Conservation (phyloP, 2,888 invertebrate species). For the Gasteruption jaculator region DNA sequence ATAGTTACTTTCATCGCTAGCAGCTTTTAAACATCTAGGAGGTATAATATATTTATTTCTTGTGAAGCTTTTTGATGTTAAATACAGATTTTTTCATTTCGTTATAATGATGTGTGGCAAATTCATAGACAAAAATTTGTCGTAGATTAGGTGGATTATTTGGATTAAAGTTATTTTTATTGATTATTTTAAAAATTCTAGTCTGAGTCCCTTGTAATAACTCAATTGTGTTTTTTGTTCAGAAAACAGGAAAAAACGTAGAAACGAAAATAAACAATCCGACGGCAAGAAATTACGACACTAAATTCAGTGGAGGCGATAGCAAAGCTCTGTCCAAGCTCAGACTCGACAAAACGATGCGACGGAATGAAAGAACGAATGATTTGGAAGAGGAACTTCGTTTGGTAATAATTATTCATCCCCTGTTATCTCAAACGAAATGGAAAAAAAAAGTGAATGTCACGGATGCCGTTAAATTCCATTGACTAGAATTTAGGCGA, state of each 20-base stretch:
- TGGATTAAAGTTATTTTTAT: neutral
- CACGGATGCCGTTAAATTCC: too few relatives aligned
- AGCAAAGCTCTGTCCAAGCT: too few relatives aligned
- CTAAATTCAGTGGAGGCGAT: slow-evolving; percentile 25
- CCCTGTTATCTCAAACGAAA: too few relatives aligned
- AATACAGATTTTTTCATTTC: neutral
- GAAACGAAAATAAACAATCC: slow-evolving; percentile 3
- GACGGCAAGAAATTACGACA: slow-evolving; percentile 15
- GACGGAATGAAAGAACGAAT: too few relatives aligned
- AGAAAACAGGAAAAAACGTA: too few relatives aligned
- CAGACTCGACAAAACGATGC: too few relatives aligned
- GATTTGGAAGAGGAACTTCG: too few relatives aligned
- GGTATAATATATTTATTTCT: too few relatives aligned
- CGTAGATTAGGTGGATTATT: neutral
- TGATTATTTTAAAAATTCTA: neutral
- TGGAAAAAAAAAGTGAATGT: too few relatives aligned
- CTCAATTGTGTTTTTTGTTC: neutral
- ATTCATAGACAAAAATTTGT: slow-evolving; percentile 7
- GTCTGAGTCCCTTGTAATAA: neutral
- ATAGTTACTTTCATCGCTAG: slow-evolving; percentile 6
- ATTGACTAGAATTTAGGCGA: too few relatives aligned
- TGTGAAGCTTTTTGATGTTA: neutral
- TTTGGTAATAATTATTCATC: too few relatives aligned
- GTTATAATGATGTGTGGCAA: neutral
- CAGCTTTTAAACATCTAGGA: slow-evolving; percentile 1